phyloP scores from a whole-genome alignment of 2,888 invertebrate genomes.

The Spisula solida region DNA sequence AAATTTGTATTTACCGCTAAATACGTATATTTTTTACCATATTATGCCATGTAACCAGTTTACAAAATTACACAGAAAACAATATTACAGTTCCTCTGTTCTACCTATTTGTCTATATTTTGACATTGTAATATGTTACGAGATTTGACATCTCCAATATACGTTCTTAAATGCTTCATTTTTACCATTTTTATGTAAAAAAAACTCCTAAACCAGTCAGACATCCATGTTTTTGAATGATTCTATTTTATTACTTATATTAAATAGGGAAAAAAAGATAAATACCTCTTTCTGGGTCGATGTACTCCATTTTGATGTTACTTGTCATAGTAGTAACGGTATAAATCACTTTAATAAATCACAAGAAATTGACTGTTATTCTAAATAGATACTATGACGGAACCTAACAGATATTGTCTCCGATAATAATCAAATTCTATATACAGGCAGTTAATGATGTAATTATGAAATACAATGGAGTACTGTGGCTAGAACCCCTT shows the following conservation, averaged over 20 bases:
- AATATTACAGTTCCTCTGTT: neutral
- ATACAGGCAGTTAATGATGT: slow-evolving; percentile 48
- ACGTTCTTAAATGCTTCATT: slow-evolving; percentile 1
- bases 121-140: neutral
- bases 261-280: slow-evolving; percentile 6
- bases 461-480: slow-evolving; percentile 49
- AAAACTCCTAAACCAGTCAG: neutral
- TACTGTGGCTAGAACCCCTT: slow-evolving; percentile 27
- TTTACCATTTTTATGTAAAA: slow-evolving; percentile 9
- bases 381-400: slow-evolving; percentile 23
- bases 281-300: slow-evolving; percentile 31
- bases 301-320: slow-evolving; percentile 30
- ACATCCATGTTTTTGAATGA: slow-evolving; percentile 1
- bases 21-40: neutral
- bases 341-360: slow-evolving; percentile 24
- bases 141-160: neutral
- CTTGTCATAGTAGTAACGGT: neutral
- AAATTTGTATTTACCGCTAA: too few species aligned
- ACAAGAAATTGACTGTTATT: slow-evolving; percentile 22
- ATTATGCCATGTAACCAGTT: too few species aligned
- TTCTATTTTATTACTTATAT: neutral
- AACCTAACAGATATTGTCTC: slow-evolving; percentile 32
- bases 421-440: slow-evolving; percentile 35
- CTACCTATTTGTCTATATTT: slow-evolving; percentile 17
- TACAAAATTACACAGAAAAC: neutral